These are phyloP conservation scores for Eclectus roratus DNA, from an alignment of 2,113 vertebrate species.

Conservation along the genomic window DNA sequence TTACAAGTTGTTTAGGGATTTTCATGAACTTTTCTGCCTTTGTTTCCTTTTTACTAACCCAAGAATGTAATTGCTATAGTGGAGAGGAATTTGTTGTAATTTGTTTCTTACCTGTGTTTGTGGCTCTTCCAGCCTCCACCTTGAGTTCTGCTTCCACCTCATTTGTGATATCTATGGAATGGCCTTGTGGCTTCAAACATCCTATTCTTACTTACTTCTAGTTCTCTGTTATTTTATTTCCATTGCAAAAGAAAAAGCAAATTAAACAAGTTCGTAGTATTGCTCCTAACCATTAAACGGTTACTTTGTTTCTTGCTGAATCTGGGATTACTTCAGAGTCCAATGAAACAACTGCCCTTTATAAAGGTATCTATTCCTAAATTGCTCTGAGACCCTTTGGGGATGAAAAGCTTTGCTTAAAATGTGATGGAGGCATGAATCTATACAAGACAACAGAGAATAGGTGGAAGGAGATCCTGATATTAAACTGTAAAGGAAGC, in stretches of 20 bases:
- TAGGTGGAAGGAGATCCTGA: neutral
- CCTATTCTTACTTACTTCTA: neutral
- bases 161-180: neutral
- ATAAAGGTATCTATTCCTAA: neutral
- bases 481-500: neutral
- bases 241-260: neutral
- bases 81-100: neutral
- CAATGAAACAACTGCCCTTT: conserved; percentile 6
- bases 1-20: neutral
- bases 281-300: neutral
- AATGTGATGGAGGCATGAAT: neutral
- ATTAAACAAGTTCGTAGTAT: neutral
- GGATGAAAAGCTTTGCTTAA: neutral
- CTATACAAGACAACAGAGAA: neutral
- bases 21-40: neutral
- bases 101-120: neutral
- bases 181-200: neutral
- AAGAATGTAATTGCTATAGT: neutral
- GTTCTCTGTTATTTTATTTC: neutral
- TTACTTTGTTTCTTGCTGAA: conserved; percentile 28
- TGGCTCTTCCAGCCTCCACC: neutral
- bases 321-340: neutral
- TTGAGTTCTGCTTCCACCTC: neutral
- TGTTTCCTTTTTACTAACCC: neutral
- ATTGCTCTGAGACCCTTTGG: neutral